Evolutionary conservation across 2,888 invertebrate species (phyloP), one percentile per base, ranked within the genome.

Genomic region (Lithophane ornitopus): DNA sequence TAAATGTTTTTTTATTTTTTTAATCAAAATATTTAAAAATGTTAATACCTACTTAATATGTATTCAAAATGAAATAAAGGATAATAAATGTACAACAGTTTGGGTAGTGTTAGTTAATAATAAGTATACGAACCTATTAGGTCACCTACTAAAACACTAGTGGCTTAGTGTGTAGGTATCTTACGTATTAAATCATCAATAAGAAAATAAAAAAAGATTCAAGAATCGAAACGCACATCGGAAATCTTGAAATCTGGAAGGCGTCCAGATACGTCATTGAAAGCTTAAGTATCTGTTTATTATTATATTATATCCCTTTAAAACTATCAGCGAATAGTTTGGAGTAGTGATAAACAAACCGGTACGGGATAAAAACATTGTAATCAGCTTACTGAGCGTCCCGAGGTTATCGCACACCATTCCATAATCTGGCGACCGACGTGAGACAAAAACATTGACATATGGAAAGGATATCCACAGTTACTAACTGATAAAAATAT

Each of bases 371-470:
- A 89, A 90, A 91, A 91, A 91, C 91, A 89, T 76, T 86, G 89
- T 92, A 92, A 93, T 93, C 92, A 90, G 90, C 89, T 89, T 81
- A 87, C 85, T 76, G 88, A 85, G 85, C 84, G 70, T 73, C 85
- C 75, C 78, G 79, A 89, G 92, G 92, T 92, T 92, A 92, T 92
- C 92, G 67, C 46, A 61, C 70, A 65, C 70, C 70, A 61, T 80
- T 62, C 66, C 77, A 71, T 83, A 83, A 83, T 77, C 82, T 83
- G 70, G 63, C 76, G 73, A 77, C 71, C 82, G 78, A 85, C 87
- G 87, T 75, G 84, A 85, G 84, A 83, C 80, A 78, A 79, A 78
- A 79, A 78, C 73, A 52, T 71, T 80, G 76, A 87, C 85, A 85
- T 70, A 70, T 79, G 83, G 74, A 71, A 85, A 80, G 80, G 87